phyloP scores from a whole-genome alignment of 1,140 invertebrate species.

The Drosophila navojoa region DNA sequence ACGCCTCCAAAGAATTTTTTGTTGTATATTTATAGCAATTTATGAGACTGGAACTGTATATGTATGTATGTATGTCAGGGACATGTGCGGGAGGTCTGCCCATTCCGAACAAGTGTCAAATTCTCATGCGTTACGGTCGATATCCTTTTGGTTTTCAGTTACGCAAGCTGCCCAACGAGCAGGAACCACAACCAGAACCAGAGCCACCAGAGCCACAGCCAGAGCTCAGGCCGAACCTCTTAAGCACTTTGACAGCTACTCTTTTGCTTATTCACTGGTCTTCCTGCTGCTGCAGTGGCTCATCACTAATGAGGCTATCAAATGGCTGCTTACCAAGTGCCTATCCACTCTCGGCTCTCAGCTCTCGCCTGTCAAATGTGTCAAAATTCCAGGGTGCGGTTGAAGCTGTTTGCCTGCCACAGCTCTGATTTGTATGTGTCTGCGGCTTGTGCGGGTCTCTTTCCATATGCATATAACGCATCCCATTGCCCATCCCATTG shows the following conservation, averaged over 20 bases:
- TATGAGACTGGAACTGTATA: background rate
- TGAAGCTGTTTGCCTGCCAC: constrained; percentile 36
- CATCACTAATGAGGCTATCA: constrained; percentile 80
- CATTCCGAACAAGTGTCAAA: constrained; percentile 51
- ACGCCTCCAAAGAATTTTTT: constrained; percentile 58
- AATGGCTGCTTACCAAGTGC: constrained; percentile 68
- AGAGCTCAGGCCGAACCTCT: constrained; percentile 44
- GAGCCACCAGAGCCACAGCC: too few species aligned
- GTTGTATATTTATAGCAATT: constrained; percentile 51
- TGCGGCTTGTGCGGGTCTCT: constrained; percentile 31
- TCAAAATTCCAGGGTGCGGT: constrained; percentile 67
- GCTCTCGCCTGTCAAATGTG: constrained; percentile 70
- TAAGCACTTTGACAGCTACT: constrained; percentile 73
- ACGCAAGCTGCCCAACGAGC: constrained; percentile 44
- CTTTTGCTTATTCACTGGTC: constrained; percentile 24
- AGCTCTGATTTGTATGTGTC: constrained; percentile 52
- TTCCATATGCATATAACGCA: constrained; percentile 24
- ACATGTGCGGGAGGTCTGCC: constrained; percentile 43
- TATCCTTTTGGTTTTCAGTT: constrained; percentile 78
- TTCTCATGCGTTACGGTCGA: constrained; percentile 69
- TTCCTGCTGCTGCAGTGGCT: constrained; percentile 57
- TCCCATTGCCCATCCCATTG: constrained; percentile 10
- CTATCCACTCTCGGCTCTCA: constrained; percentile 33
- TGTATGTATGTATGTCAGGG: background rate
- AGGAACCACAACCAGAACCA: constrained; percentile 25